Percentiles rank a stretch among this genome's conserved stretches.
phyloP scores from a whole-genome alignment of 2,797 vertebrate species.

The Dendrocincla tyrannina region DNA sequence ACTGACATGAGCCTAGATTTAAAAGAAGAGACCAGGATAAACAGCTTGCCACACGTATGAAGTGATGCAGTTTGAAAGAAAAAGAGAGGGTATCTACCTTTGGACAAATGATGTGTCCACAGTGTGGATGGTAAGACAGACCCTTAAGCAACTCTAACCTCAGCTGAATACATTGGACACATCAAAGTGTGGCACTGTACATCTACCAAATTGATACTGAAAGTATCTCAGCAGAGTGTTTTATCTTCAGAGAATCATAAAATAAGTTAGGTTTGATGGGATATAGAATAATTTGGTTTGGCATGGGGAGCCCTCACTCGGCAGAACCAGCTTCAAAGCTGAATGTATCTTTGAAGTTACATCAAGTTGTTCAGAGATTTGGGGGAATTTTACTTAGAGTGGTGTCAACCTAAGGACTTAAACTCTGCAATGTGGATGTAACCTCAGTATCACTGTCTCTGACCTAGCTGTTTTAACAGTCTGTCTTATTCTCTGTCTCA shows the following conservation, averaged over 20 bases:
- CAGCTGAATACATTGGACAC: not conserved
- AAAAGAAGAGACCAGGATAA: not conserved
- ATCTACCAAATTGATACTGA: not conserved
- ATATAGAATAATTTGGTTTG: not conserved
- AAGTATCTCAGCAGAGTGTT: not conserved
- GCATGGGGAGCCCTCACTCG: not conserved
- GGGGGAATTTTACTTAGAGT: not conserved
- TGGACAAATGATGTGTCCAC: not conserved
- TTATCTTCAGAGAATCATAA: not conserved
- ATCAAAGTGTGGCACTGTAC: slow-evolving; percentile 10
- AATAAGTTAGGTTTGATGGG: not conserved
- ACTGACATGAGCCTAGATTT: not conserved
- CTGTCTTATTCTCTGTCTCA: not conserved
- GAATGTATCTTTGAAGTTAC: not conserved
- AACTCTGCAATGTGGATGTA: not conserved
- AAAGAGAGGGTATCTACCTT: not conserved
- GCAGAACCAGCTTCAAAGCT: slow-evolving; percentile 26
- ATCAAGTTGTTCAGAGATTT: not conserved
- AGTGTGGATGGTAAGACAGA: not conserved
- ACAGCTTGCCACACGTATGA: not conserved
- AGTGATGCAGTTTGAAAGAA: not conserved
- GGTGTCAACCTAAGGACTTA: not conserved
- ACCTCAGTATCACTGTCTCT: not conserved
- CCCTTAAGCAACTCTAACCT: not conserved
- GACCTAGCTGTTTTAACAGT: not conserved